These are phyloP conservation scores for Trichonephila clavipes DNA, from an alignment of 1,140 invertebrate species.

Conservation along the genomic window DNA sequence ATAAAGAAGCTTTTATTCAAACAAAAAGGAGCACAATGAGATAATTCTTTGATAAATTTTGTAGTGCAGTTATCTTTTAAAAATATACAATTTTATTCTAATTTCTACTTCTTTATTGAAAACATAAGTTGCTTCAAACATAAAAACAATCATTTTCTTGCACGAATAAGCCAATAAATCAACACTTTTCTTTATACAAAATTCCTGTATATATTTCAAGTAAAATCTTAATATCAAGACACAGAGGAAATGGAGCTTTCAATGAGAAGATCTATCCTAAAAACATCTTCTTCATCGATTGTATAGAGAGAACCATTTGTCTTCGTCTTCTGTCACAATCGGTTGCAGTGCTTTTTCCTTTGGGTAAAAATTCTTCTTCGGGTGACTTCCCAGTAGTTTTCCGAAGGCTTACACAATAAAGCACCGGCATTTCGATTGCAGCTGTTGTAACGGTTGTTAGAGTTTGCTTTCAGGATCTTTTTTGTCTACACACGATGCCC, in stretches of 20 bases:
- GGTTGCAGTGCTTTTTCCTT: slow-evolving; percentile 18
- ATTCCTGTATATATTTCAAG: no score
- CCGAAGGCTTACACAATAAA: slow-evolving; percentile 38
- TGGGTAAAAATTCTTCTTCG: neutral
- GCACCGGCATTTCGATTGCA: slow-evolving; percentile 11
- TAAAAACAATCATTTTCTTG: no score
- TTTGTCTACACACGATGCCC: neutral
- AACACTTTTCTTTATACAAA: neutral
- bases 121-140: no score
- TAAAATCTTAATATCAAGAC: no score
- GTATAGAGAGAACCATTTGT: neutral
- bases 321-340: slow-evolving; percentile 42
- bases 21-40: no score
- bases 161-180: neutral
- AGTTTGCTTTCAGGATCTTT: neutral
- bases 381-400: slow-evolving; percentile 4
- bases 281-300: slow-evolving; percentile 30
- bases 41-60: no score
- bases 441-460: slow-evolving; percentile 2
- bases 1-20: no score
- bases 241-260: neutral
- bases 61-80: no score
- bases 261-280: neutral
- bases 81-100: no score
- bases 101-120: no score